These are phyloP conservation scores for Campylomormyrus tamandua DNA, from an alignment of 2,113 vertebrate genomes.

Conservation along the genomic window DNA sequence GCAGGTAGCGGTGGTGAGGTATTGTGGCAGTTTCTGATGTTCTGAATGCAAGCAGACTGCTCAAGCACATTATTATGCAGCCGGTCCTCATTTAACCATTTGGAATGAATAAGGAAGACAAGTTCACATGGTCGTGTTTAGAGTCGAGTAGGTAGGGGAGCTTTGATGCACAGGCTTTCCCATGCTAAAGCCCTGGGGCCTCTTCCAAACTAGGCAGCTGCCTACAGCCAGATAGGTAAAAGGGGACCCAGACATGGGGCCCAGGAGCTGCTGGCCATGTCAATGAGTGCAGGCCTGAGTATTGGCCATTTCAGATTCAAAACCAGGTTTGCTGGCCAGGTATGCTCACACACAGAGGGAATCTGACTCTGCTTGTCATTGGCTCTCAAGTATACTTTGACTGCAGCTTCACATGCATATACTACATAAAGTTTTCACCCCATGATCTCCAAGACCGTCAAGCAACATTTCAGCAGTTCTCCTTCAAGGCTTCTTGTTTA, in stretches of 20 bases:
- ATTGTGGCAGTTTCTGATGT: constrained; percentile 49
- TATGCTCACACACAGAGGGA: background rate
- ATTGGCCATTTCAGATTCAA: background rate
- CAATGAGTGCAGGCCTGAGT: background rate
- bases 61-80: background rate
- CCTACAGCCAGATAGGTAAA: background rate
- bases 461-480: background rate
- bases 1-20: background rate
- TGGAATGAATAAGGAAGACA: background rate
- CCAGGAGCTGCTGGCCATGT: background rate
- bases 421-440: background rate
- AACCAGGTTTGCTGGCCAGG: background rate
- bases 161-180: background rate
- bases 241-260: background rate
- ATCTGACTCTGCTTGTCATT: background rate
- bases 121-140: background rate
- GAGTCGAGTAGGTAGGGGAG: background rate
- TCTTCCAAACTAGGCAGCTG: background rate
- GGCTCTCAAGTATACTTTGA: background rate
- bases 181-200: background rate
- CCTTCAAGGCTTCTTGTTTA: background rate
- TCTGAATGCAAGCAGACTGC: background rate
- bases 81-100: background rate
- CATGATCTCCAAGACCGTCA: background rate
- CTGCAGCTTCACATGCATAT: background rate